Conservation (phyloP, 1,140 invertebrate genomes). For the Stratiolaelaps scimitus region DNA sequence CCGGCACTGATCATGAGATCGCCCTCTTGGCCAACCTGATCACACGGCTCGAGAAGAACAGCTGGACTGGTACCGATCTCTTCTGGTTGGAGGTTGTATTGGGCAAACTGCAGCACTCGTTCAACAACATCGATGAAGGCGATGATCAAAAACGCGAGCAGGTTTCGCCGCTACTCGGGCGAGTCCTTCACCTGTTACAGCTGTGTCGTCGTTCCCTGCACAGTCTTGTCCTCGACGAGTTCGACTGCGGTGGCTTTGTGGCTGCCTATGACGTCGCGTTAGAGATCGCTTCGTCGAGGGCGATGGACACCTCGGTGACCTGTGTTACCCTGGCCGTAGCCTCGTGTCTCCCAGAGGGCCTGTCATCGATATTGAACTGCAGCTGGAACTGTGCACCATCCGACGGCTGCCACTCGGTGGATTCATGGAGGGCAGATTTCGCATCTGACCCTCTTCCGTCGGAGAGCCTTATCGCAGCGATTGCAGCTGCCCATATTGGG, state of each 20-base stretch:
- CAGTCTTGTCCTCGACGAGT: neutral
- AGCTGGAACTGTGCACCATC: slow-evolving; percentile 1
- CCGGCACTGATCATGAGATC: slow-evolving; percentile 1
- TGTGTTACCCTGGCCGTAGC: slow-evolving; percentile 6
- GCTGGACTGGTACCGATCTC: slow-evolving; percentile 40
- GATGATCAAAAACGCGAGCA: neutral
- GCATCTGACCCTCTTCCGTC: slow-evolving; percentile 12
- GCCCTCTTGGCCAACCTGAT: neutral
- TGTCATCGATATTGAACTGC: slow-evolving; percentile 22
- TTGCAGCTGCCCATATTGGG: slow-evolving; percentile 1
- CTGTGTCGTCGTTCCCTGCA: neutral
- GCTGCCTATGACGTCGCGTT: slow-evolving; percentile 16
- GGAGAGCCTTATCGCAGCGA: slow-evolving; percentile 1
- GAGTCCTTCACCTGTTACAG: neutral
- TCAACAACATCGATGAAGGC: slow-evolving; percentile 11
- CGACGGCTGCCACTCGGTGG: neutral
- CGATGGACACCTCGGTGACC: slow-evolving; percentile 6
- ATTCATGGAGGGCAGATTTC: slow-evolving; percentile 23
- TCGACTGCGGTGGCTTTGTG: slow-evolving; percentile 8
- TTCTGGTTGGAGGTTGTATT: slow-evolving; percentile 54
- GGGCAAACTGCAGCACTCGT: slow-evolving; percentile 50
- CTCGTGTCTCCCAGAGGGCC: slow-evolving; percentile 16
- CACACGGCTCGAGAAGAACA: neutral
- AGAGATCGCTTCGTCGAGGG: neutral
- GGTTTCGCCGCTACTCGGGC: neutral